A percentile compares a stretch with the other conserved stretches of the same genome.
phyloP scores from a whole-genome alignment of 2,888 invertebrate genomes.

The Catocala fraxini region DNA sequence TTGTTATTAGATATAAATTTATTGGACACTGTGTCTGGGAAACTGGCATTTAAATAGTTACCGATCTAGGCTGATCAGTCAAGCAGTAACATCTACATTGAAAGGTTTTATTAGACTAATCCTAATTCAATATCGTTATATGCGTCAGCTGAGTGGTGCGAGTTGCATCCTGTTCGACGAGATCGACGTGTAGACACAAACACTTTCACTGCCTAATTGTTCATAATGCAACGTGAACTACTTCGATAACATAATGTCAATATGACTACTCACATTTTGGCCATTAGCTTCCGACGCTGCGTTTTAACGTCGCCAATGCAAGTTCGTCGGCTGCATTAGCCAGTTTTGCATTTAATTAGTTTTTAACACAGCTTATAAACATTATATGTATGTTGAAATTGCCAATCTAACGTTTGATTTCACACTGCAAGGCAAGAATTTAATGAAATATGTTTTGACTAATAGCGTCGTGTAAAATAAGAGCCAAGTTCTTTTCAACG shows the following conservation, averaged over 20 bases:
- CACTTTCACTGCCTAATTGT: constrained; percentile 81
- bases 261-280: constrained; percentile 75
- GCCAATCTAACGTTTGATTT: constrained; percentile 43
- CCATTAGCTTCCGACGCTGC: constrained; percentile 62
- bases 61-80: constrained; percentile 81
- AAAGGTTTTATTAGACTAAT: constrained; percentile 83
- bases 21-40: constrained; percentile 78
- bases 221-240: constrained; percentile 71
- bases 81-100: constrained; percentile 84
- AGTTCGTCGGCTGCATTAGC: constrained; percentile 69
- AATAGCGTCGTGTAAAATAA: not conserved
- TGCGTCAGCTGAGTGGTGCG: constrained; percentile 63
- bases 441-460: not conserved
- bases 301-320: constrained; percentile 62
- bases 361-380: constrained; percentile 58
- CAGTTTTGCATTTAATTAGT: constrained; percentile 68
- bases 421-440: constrained; percentile 4
- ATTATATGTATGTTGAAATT: constrained; percentile 47
- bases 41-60: constrained; percentile 83
- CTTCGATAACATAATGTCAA: constrained; percentile 79
- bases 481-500: not conserved
- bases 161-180: constrained; percentile 69
- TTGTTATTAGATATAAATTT: constrained; percentile 48
- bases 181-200: constrained; percentile 62
- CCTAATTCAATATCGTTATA: constrained; percentile 83